Conservation (phyloP, 2,113 vertebrate genomes). For the Oryzias celebensis region DNA sequence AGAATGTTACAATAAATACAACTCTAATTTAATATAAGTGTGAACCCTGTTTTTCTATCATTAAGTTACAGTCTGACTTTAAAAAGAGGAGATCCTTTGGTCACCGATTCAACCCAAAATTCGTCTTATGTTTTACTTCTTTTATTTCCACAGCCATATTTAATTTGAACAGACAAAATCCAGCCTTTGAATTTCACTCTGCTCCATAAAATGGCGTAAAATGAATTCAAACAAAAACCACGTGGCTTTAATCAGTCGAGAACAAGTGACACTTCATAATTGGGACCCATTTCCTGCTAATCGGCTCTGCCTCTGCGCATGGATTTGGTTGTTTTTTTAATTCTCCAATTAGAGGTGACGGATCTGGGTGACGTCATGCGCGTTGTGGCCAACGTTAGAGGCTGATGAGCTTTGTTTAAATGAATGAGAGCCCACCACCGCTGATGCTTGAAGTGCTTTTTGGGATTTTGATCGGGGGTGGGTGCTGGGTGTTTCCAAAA, state of each 20-base stretch:
- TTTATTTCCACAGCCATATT: no score
- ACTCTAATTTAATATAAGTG: no score
- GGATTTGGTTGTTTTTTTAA: slow-evolving; percentile 14
- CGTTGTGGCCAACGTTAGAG: slow-evolving; percentile 37
- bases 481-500: no score
- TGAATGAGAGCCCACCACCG: neutral
- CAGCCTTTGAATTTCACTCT: neutral
- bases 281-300: slow-evolving; percentile 24
- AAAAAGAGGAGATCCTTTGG: no score
- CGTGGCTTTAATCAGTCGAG: slow-evolving; percentile 17
- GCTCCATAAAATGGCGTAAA: neutral
- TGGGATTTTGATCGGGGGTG: neutral
- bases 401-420: slow-evolving; percentile 31
- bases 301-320: slow-evolving; percentile 9
- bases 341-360: slow-evolving; percentile 31
- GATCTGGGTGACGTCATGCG: slow-evolving; percentile 53
- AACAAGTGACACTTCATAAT: slow-evolving; percentile 14
- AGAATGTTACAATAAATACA: no score
- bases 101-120: no score
- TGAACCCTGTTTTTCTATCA: no score
- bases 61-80: no score
- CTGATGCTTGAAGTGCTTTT: neutral
- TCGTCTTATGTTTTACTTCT: no score
- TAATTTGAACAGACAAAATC: neutral
- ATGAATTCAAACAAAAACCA: slow-evolving; percentile 4